Conservation (phyloP, 2,113 vertebrate genomes). For the Heterotis niloticus region DNA sequence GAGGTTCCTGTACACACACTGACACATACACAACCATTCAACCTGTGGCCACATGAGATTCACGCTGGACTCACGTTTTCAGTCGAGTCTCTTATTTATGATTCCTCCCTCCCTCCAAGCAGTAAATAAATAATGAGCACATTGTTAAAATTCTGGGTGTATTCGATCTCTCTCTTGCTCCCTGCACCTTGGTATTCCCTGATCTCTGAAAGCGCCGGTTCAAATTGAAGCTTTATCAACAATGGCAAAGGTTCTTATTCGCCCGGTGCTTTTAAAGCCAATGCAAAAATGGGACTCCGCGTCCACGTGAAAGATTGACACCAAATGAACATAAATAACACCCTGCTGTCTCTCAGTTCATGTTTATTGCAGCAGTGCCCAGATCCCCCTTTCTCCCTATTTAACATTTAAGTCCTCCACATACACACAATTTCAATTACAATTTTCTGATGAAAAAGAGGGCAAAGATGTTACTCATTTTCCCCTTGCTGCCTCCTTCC, state of each 20-base stretch:
- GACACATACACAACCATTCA: not conserved
- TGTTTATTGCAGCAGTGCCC: not conserved
- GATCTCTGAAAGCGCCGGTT: conserved; percentile 15
- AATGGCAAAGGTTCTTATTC: not conserved
- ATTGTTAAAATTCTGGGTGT: conserved; percentile 59
- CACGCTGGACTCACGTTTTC: conserved; percentile 23
- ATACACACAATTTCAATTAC: conserved; percentile 32
- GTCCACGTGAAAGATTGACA: not conserved
- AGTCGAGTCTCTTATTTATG: conserved; percentile 35
- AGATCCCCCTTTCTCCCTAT: not conserved
- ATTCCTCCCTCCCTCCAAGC: conserved; percentile 31
- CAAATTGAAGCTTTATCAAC: not conserved
- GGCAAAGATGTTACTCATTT: conserved; percentile 16
- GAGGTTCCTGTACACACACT: not conserved
- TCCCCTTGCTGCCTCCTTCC: not conserved
- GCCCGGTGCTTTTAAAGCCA: not conserved
- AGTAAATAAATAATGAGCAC: conserved; percentile 66
- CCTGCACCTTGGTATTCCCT: conserved; percentile 13
- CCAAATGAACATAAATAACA: conserved; percentile 1
- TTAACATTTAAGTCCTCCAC: not conserved
- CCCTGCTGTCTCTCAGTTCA: not conserved
- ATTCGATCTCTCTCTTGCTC: conserved; percentile 33
- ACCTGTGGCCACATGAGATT: not conserved
- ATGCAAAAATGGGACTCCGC: not conserved
- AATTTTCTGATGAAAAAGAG: conserved; percentile 34